These are phyloP conservation scores for Ornithoptera priamus DNA, from an alignment of 2,888 invertebrate species.

Conservation along the genomic window DNA sequence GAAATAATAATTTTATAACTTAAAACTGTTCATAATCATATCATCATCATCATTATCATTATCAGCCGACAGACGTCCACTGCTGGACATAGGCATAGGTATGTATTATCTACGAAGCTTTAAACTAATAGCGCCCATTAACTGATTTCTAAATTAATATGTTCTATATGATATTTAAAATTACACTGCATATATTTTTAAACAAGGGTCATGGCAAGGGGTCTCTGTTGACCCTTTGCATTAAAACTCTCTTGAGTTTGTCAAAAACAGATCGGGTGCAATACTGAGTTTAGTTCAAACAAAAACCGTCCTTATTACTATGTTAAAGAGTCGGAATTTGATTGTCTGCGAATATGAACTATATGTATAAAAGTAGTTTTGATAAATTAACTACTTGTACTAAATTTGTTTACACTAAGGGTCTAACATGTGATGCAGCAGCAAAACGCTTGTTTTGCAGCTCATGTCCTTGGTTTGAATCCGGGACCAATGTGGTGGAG, in stretches of 20 bases:
- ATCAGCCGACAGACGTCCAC: no score
- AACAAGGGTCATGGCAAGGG: background rate
- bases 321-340: background rate
- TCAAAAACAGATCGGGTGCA: conserved; percentile 13
- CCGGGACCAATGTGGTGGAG: no score
- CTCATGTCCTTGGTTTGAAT: background rate
- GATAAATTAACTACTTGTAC: conserved; percentile 15
- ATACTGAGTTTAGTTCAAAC: background rate
- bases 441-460: background rate
- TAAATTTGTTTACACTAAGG: conserved; percentile 12
- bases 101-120: no score
- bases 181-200: no score
- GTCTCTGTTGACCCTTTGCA: conserved; percentile 22
- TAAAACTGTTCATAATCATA: no score
- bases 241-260: conserved; percentile 22
- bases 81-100: no score
- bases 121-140: no score
- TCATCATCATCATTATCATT: no score
- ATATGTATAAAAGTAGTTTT: background rate
- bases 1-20: no score
- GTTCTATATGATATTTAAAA: no score
- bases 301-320: background rate
- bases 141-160: no score
- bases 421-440: background rate
- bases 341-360: background rate